Conservation (phyloP, 2,888 invertebrate genomes). For the Leucophenga maculata region DNA sequence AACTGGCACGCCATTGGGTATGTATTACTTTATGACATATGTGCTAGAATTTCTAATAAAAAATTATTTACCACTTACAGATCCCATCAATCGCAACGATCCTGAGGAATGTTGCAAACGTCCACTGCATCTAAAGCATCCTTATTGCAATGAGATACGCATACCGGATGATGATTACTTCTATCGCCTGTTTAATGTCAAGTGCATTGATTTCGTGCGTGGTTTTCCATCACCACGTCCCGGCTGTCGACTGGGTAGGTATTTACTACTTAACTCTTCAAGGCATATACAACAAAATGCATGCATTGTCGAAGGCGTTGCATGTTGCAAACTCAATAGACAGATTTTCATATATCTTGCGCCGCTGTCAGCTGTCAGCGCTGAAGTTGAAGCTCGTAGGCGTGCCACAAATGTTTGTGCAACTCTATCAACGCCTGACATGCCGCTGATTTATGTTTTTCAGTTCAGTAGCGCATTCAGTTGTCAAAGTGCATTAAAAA, state of each 20-base stretch:
- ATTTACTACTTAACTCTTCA: not conserved
- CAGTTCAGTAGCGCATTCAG: no score
- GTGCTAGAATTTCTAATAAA: not conserved
- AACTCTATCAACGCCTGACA: not conserved
- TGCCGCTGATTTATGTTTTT: not conserved
- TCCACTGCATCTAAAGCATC: slow-evolving; percentile 87
- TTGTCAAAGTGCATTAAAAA: not conserved
- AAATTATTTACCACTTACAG: slow-evolving; percentile 71
- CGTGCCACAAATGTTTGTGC: not conserved
- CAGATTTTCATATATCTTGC: not conserved
- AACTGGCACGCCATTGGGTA: slow-evolving; percentile 90
- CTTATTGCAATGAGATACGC: slow-evolving; percentile 90
- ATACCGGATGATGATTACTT: slow-evolving; percentile 93
- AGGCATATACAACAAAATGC: not conserved
- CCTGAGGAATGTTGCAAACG: slow-evolving; percentile 92
- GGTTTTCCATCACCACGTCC: slow-evolving; percentile 90
- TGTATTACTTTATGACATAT: slow-evolving; percentile 47
- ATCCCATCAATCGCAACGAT: slow-evolving; percentile 88
- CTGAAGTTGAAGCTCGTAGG: not conserved
- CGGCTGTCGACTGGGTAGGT: slow-evolving; percentile 86
- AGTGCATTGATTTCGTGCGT: slow-evolving; percentile 91
- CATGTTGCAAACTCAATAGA: slow-evolving; percentile 1
- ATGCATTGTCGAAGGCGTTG: slow-evolving; percentile 3
- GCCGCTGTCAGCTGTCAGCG: not conserved
- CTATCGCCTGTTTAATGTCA: slow-evolving; percentile 86